phyloP scores from a whole-genome alignment of 92 coral and sea anemone species.

The Palythoa grandiflora region DNA sequence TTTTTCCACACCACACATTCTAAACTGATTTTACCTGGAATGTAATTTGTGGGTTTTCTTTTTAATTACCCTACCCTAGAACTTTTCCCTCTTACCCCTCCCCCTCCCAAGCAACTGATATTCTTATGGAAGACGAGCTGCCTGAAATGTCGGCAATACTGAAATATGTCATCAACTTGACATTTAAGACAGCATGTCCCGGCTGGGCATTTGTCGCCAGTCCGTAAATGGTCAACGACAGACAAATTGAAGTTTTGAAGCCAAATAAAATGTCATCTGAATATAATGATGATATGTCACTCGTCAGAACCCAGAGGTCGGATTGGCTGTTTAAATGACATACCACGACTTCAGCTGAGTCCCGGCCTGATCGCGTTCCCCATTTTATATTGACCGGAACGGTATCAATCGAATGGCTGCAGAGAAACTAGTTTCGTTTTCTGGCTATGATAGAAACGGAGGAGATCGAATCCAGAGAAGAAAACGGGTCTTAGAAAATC shows the following conservation, averaged over 20 bases:
- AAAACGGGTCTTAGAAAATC: slow-evolving; percentile 38
- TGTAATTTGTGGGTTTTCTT: too few species aligned
- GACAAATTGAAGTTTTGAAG: slow-evolving; percentile 32
- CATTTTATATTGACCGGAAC: slow-evolving; percentile 40
- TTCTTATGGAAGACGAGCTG: too few species aligned
- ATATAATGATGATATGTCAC: slow-evolving; percentile 17
- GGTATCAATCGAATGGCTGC: not conserved
- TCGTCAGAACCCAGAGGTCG: slow-evolving; percentile 6
- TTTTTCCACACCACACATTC: too few species aligned
- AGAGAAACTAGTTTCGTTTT: not conserved
- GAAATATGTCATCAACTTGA: not conserved
- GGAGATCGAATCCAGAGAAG: slow-evolving; percentile 19
- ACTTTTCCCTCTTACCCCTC: too few species aligned
- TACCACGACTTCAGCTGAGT: slow-evolving; percentile 24
- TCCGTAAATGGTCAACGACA: not conserved
- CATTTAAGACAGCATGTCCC: not conserved
- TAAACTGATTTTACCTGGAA: too few species aligned
- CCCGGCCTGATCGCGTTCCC: slow-evolving; percentile 10
- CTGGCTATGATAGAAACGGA: not conserved
- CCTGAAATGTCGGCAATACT: not conserved
- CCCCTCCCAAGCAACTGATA: too few species aligned
- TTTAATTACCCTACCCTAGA: too few species aligned
- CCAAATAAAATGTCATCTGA: slow-evolving; percentile 25
- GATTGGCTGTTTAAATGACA: slow-evolving; percentile 47
- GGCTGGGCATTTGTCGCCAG: not conserved